Base-by-base conservation (phyloP, 2,797 vertebrate genomes). In the Sebastes taczanowskii region DNA sequence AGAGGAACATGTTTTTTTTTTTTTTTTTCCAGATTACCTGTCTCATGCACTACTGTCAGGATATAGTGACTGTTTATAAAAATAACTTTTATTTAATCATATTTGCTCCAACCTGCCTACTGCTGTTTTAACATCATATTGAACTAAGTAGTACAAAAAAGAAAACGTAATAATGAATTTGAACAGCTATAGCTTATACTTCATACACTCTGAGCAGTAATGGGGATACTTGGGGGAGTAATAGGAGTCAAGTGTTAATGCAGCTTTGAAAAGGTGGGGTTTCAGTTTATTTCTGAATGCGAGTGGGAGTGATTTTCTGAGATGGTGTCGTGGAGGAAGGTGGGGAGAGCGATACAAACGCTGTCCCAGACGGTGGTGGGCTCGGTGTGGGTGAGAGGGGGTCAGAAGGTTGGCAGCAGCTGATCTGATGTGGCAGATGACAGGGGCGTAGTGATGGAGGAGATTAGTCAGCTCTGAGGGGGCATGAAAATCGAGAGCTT, bases 331-430 rank as follows among this genome's bases (percentile, higher is more conserved):
- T 16, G 68, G 18, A 73, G 67, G 23, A 66, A 66, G 49, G 67
- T 32, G 69, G 46, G 13, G 34, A 18, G 9, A 52, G 71, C 56
- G 6, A 34, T 64, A 55, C 20, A 52, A 78, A 34, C 1, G 16
- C 60, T 30, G n/a, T 68, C 35, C 87, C 86, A 87, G 90, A 83
- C 90, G 86, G 86, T 68, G 71, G 88, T 90, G 81, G 87, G 89
- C 65, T 84, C 25, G 59, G 67, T 78, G 84, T 89, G 82, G 61
- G 77, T 84, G 86, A 76, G 67, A 61, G 30, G 52, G 69, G 88
- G 82, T 89, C 83, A 85, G 42, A 52, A 59, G 82, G 79, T 81
- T 83, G 79, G 69, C 83, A 82, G 84, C 86, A 77, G 79, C 68
- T 71, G 71, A 69, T 86, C 71, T 55, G 72, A 91, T 61, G 76